These are phyloP conservation scores for Tiphia femorata DNA, from an alignment of 2,888 invertebrate genomes.

Conservation along the genomic window DNA sequence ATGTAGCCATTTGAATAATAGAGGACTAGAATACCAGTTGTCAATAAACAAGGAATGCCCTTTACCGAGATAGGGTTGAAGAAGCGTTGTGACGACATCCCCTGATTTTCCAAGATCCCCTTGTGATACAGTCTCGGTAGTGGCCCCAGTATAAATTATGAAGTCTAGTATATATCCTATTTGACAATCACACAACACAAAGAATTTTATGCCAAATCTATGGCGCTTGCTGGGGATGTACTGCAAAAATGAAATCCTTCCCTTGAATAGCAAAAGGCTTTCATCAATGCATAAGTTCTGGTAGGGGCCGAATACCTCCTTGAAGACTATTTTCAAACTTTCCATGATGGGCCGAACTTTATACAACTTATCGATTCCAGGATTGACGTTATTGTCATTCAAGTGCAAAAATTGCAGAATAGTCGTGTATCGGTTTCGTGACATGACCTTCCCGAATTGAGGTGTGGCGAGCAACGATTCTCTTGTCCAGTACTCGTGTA, in stretches of 20 bases:
- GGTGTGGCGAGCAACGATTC: no score
- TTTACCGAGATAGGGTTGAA: conserved; percentile 8
- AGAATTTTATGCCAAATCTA: background rate
- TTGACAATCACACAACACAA: background rate
- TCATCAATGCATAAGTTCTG: no score
- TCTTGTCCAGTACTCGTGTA: no score
- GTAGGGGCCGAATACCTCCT: no score
- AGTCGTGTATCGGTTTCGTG: no score
- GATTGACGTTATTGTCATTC: no score
- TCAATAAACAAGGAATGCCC: background rate
- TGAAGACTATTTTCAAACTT: no score
- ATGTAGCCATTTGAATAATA: background rate
- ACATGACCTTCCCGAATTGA: no score
- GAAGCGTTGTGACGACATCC: background rate
- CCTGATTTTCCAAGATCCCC: background rate
- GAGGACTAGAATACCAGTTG: background rate
- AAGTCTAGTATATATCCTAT: background rate
- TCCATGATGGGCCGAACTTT: no score
- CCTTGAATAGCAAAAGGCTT: no score
- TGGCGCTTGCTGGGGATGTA: background rate
- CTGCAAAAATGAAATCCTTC: background rate
- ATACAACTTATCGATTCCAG: no score
- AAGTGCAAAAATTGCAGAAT: no score
- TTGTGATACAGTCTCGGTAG: background rate
- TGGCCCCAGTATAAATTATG: conserved; percentile 1